These are phyloP conservation scores for Allygus modestus DNA, from an alignment of 2,888 invertebrate genomes.

Conservation along the genomic window DNA sequence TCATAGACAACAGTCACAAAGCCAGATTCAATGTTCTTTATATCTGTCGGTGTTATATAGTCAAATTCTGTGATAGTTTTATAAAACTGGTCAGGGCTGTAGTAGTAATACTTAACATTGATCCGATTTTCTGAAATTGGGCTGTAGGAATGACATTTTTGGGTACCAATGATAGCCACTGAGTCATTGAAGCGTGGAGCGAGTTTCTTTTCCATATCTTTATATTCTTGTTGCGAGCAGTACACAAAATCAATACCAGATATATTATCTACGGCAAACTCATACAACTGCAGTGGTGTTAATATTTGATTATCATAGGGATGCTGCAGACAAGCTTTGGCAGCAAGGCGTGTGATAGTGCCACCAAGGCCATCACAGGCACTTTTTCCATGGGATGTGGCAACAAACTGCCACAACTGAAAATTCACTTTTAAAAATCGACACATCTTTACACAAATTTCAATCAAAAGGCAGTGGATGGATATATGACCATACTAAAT, in stretches of 20 bases:
- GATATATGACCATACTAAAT: no score
- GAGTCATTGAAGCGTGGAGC: not conserved
- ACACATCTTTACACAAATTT: no score
- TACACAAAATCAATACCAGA: not conserved
- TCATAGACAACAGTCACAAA: constrained; percentile 28
- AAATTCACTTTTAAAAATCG: no score
- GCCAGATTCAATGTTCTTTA: not conserved
- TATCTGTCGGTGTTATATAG: not conserved
- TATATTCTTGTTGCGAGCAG: not conserved
- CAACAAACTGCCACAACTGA: constrained; percentile 59
- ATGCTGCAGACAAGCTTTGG: constrained; percentile 33
- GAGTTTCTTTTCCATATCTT: not conserved
- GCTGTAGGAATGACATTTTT: constrained; percentile 9
- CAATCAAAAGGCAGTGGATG: no score
- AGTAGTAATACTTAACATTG: not conserved
- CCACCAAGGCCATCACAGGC: constrained; percentile 48
- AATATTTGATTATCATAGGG: constrained; percentile 25
- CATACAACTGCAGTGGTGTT: constrained; percentile 5
- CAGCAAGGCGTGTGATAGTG: constrained; percentile 6
- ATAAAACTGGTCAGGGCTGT: not conserved
- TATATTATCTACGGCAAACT: constrained; percentile 29
- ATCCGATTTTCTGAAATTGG: constrained; percentile 2
- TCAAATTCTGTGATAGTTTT: not conserved
- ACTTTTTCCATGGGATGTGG: constrained; percentile 46
- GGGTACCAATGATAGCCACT: constrained; percentile 25